A percentile compares a stretch with the other conserved stretches of the same genome.
phyloP scores from a whole-genome alignment of 2,113 vertebrate genomes.

The Seriola dumerili region DNA sequence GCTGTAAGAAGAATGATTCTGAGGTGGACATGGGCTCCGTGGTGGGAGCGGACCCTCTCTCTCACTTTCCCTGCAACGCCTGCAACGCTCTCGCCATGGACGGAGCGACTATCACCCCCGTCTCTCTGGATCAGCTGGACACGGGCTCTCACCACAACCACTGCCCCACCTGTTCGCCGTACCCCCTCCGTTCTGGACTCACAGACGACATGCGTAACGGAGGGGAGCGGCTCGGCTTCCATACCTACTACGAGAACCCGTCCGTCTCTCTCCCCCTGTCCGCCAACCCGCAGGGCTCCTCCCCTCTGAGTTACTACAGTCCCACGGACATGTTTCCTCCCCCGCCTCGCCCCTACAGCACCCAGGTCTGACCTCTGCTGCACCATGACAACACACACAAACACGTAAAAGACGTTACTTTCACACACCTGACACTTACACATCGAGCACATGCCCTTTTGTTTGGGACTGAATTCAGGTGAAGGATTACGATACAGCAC shows the following conservation, averaged over 20 bases:
- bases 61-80: constrained; percentile 89
- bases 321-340: constrained; percentile 85
- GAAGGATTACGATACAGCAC: constrained; percentile 42
- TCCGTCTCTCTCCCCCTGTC: constrained; percentile 84
- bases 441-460: constrained; percentile 14
- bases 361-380: constrained; percentile 87
- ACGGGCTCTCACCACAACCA: constrained; percentile 70
- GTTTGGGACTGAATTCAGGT: constrained; percentile 31
- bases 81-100: constrained; percentile 90
- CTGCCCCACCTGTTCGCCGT: constrained; percentile 90
- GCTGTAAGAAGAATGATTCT: constrained; percentile 94
- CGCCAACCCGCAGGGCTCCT: constrained; percentile 77
- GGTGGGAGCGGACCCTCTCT: constrained; percentile 75
- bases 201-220: constrained; percentile 90
- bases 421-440: constrained; percentile 1
- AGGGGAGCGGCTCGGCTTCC: constrained; percentile 88
- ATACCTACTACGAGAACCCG: constrained; percentile 89
- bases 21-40: constrained; percentile 83
- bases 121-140: constrained; percentile 79
- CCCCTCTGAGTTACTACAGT: constrained; percentile 86
- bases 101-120: constrained; percentile 81
- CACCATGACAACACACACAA: constrained; percentile 15
- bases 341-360: constrained; percentile 91
- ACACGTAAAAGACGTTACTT: background rate
- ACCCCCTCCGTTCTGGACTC: constrained; percentile 85